Percentiles rank a stretch among this genome's conserved stretches.
Evolutionary conservation across 2,113 vertebrate genomes (phyloP).

Genomic region (Bambusicola thoracicus): DNA sequence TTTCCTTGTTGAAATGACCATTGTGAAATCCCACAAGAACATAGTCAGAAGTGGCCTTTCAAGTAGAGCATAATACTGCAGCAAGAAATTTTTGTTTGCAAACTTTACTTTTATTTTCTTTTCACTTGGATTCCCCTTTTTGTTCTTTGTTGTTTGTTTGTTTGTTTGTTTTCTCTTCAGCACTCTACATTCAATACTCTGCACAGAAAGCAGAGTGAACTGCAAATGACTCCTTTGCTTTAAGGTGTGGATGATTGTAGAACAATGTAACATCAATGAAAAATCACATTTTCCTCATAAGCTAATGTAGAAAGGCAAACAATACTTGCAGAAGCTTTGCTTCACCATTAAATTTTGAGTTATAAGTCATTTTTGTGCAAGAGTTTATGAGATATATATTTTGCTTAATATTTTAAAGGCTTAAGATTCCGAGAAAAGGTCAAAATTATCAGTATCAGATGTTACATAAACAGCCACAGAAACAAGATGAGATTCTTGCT

Average conservation of each 20-base stretch:
- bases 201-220: background rate
- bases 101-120: background rate
- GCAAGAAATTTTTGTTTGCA: constrained; percentile 21
- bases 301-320: background rate
- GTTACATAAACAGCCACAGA: background rate
- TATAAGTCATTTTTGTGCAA: background rate
- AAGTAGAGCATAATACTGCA: background rate
- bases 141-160: background rate
- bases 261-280: background rate
- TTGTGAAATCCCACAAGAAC: background rate
- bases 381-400: background rate
- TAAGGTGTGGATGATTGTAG: background rate
- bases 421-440: background rate
- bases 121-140: constrained; percentile 5
- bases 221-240: background rate
- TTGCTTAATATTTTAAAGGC: background rate
- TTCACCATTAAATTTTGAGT: background rate
- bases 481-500: background rate
- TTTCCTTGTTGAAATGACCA: background rate
- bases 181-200: background rate
- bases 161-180: background rate
- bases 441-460: background rate
- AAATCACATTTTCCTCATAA: background rate
- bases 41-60: background rate
- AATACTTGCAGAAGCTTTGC: background rate